Conservation (phyloP, 2,113 vertebrate species). For the Hippocampus abdominalis region DNA sequence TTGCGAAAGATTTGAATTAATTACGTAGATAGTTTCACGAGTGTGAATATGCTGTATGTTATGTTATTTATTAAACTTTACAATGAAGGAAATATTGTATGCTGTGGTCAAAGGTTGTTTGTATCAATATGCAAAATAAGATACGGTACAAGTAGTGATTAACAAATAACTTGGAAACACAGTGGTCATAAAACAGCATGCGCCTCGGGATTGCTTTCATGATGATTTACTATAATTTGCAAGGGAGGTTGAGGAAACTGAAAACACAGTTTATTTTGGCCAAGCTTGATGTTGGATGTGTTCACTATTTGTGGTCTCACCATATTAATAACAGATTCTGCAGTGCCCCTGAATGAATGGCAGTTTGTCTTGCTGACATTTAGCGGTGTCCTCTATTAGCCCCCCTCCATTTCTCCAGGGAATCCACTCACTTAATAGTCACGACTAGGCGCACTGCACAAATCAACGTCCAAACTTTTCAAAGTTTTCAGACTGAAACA, state of each 20-base stretch:
- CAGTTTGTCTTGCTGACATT: conserved; percentile 28
- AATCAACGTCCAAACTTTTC: conserved; percentile 1
- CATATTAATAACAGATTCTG: conserved; percentile 4
- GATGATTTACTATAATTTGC: background rate
- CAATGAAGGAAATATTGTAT: background rate
- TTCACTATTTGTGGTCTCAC: background rate
- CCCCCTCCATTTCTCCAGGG: background rate
- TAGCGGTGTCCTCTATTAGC: background rate
- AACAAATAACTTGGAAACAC: background rate
- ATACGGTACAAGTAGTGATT: background rate
- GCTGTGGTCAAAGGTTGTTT: background rate
- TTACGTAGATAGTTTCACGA: background rate
- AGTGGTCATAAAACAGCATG: background rate
- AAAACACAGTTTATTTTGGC: background rate
- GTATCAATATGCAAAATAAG: background rate
- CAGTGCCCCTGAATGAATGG: background rate
- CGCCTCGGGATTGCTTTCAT: background rate
- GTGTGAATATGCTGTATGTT: background rate
- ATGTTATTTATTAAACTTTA: background rate
- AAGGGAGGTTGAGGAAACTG: background rate
- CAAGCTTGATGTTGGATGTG: background rate
- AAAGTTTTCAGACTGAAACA: conserved; percentile 1
- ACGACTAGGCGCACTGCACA: conserved; percentile 2
- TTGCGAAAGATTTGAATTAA: background rate
- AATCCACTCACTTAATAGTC: conserved; percentile 13